A percentile compares a stretch with the other conserved stretches of the same genome.
Evolutionary conservation across 1,140 invertebrate species (phyloP).

Genomic region (Ips nitidus): DNA sequence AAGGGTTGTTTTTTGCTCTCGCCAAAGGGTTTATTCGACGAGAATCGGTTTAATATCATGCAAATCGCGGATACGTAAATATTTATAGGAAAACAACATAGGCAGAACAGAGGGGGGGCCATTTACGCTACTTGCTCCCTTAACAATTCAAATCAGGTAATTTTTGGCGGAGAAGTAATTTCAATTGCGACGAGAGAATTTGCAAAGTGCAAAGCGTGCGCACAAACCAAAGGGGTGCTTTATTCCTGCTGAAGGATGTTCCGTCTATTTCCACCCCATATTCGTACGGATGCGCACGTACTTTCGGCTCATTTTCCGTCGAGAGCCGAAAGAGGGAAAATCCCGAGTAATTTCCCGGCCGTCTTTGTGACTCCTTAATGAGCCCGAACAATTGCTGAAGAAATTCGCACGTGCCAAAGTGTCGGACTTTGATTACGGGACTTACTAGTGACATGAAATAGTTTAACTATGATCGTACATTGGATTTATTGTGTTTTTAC

Average conservation of each 20-base stretch:
- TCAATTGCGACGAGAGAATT: constrained; percentile 22
- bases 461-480: constrained; percentile 20
- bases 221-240: constrained; percentile 10
- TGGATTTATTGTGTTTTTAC: constrained; percentile 10
- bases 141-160: constrained; percentile 31
- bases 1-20: not conserved
- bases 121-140: constrained; percentile 15
- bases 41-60: constrained; percentile 12
- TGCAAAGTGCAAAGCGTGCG: constrained; percentile 27
- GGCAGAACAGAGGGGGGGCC: not conserved
- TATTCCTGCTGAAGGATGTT: constrained; percentile 12
- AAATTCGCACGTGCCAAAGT: constrained; percentile 18
- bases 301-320: constrained; percentile 12
- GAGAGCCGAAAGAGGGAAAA: constrained; percentile 4
- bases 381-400: constrained; percentile 18
- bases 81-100: constrained; percentile 24
- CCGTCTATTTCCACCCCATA: constrained; percentile 26
- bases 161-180: constrained; percentile 29
- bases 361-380: constrained; percentile 13
- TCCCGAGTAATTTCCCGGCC: constrained; percentile 10
- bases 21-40: not conserved
- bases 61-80: constrained; percentile 21
- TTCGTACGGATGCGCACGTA: constrained; percentile 25
- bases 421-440: constrained; percentile 1
- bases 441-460: constrained; percentile 17